phyloP scores from a whole-genome alignment of 2,888 invertebrate species.

The Ptychoptera contaminata region DNA sequence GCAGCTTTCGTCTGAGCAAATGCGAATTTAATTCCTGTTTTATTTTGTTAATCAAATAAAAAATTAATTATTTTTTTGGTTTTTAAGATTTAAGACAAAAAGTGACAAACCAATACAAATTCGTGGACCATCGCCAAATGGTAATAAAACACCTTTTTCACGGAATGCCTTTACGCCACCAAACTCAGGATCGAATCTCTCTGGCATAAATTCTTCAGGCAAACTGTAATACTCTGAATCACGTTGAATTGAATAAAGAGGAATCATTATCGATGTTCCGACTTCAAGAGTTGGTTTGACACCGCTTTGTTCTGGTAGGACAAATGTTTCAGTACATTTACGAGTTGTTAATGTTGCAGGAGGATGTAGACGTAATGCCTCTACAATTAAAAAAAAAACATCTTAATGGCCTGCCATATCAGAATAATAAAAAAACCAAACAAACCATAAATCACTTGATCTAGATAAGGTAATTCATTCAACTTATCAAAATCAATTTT shows the following conservation, averaged over 20 bases:
- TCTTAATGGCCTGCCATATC: too few relatives aligned
- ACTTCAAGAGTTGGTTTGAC: not conserved
- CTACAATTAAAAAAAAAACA: too few relatives aligned
- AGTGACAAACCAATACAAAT: slow-evolving; percentile 1
- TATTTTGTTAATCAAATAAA: too few relatives aligned
- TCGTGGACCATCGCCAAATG: slow-evolving; percentile 7
- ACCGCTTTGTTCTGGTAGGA: not conserved
- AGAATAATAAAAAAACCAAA: too few relatives aligned
- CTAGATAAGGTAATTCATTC: slow-evolving; percentile 20
- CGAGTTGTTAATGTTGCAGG: not conserved
- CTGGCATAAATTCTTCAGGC: slow-evolving; percentile 6
- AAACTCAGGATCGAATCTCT: slow-evolving; percentile 7
- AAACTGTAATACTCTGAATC: not conserved
- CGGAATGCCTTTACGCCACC: slow-evolving; percentile 7
- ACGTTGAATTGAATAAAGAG: slow-evolving; percentile 1
- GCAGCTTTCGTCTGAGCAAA: slow-evolving; percentile 1
- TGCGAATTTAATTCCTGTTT: slow-evolving; percentile 2
- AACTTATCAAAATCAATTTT: slow-evolving; percentile 20
- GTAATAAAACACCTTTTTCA: slow-evolving; percentile 5
- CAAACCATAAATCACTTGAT: slow-evolving; percentile 13
- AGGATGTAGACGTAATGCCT: not conserved
- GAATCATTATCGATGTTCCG: not conserved
- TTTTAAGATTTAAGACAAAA: too few relatives aligned
- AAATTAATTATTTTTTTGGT: too few relatives aligned
- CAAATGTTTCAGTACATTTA: not conserved